Evolutionary conservation across 2,888 invertebrate species (phyloP), one percentile per base, ranked within the genome.

Genomic region (Masnerella sp.): DNA sequence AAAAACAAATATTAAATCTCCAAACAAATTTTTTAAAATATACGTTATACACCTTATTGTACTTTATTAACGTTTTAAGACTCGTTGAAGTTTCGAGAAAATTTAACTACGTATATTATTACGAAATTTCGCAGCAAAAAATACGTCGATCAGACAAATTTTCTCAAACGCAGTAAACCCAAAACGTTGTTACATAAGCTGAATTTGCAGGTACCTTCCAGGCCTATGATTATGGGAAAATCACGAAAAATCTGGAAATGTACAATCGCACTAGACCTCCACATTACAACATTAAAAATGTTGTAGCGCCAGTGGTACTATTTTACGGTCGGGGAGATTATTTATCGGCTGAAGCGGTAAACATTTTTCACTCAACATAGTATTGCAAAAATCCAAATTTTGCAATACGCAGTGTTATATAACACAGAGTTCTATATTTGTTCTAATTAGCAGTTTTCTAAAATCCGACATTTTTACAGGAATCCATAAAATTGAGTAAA

Each of bases 321-420:
- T 73, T 81, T 69, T 81, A 81, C 47, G 79, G 79, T 11, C 54
- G 34, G 9, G 79, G 78, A 38, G 82, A 82, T 71, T 43, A 62
- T 8, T 40, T 82, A 9, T 49, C 72, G 0, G 14, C 51, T 2
- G 40, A 69, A 47, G 14, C 2, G 1, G 69, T 69, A 43, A 59
- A n/a, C 8, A 7, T 4, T n/a, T n/a, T 34, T 2, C 3, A 11
- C 11, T 28, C 28, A 28, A 3, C 28, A 28, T n/a, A n/a, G n/a
- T n/a, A n/a, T n/a, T n/a, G n/a, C n/a, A n/a, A n/a, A n/a, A n/a
- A n/a, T n/a, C n/a, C n/a, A 28, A 28, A 1, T 9, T 28, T 2
- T 28, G 7, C n/a, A 3, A 28, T 2, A 28, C 28, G 2, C 7
- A 28, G 1, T n/a, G n/a, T 28, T 9, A 1, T 28, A 28, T 22